Percentiles rank a stretch among this genome's conserved stretches.
These are phyloP conservation scores for Pitta sordida DNA, from an alignment of 2,113 vertebrate species.

Conservation along the genomic window DNA sequence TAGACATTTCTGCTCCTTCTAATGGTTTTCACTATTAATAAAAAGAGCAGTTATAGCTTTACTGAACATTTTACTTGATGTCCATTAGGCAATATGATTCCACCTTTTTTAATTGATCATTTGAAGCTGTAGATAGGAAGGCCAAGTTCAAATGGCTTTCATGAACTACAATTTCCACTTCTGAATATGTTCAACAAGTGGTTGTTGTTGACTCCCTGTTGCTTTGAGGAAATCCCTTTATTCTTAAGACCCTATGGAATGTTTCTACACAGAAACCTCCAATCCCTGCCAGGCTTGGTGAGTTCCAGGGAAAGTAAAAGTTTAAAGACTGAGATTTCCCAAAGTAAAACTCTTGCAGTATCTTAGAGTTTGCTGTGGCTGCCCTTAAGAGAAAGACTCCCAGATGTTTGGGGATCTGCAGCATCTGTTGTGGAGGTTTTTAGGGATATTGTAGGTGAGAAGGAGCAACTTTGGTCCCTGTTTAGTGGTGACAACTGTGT, in stretches of 20 bases:
- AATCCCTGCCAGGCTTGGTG: background rate
- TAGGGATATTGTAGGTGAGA: background rate
- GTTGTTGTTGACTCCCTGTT: background rate
- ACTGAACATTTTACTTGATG: background rate
- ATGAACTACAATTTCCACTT: background rate
- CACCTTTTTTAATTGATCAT: background rate
- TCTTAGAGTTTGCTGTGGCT: background rate
- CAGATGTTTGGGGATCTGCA: background rate
- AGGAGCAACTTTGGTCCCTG: background rate
- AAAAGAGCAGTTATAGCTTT: background rate
- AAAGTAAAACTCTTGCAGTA: background rate
- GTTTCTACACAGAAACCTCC: background rate
- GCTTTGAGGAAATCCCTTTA: background rate
- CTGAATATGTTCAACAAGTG: background rate
- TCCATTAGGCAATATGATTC: background rate
- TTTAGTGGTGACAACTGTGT: background rate
- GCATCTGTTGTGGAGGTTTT: background rate
- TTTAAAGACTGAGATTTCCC: background rate
- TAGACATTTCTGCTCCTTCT: background rate
- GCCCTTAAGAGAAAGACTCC: background rate
- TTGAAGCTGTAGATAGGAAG: background rate
- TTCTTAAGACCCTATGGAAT: background rate
- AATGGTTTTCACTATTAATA: background rate
- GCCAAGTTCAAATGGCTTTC: background rate
- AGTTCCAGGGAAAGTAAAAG: background rate